These are phyloP conservation scores for Pantelozetes paolii DNA, from an alignment of 2,888 invertebrate genomes.

Conservation along the genomic window DNA sequence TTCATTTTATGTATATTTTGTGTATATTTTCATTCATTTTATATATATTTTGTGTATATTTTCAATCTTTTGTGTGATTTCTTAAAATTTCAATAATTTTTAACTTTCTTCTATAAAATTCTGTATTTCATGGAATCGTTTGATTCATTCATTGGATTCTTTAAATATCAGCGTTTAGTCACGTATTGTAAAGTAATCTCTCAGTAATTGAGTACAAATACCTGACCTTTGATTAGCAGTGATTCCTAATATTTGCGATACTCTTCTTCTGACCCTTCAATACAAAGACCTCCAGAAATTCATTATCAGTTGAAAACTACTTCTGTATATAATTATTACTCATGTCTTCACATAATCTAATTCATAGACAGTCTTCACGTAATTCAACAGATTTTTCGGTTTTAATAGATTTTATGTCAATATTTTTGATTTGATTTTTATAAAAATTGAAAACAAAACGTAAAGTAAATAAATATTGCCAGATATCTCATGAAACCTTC, in stretches of 20 bases:
- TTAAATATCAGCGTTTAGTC: not conserved
- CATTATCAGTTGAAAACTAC: not conserved
- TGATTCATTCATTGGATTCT: not conserved
- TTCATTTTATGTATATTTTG: not conserved
- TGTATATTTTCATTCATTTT: not conserved
- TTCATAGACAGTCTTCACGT: too few relatives aligned
- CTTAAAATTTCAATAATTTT: too few relatives aligned
- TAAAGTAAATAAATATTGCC: too few relatives aligned
- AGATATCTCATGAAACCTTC: too few relatives aligned
- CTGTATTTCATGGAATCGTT: too few relatives aligned
- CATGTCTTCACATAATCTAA: too few relatives aligned
- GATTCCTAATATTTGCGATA: not conserved
- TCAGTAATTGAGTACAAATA: not conserved
- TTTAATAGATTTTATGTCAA: too few relatives aligned
- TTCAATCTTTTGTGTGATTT: not conserved
- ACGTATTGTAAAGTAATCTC: not conserved
- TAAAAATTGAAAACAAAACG: too few relatives aligned
- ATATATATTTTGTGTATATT: not conserved
- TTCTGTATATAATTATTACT: too few relatives aligned
- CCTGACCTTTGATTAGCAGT: slow-evolving; percentile 12
- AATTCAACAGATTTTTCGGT: too few relatives aligned
- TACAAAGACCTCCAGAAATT: not conserved
- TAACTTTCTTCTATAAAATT: too few relatives aligned
- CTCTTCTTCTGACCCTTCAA: not conserved
- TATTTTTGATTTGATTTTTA: too few relatives aligned